A percentile compares a stretch with the other conserved stretches of the same genome.
These are phyloP conservation scores for Pseudoatta argentina DNA, from an alignment of 1,140 invertebrate genomes.

Conservation along the genomic window DNA sequence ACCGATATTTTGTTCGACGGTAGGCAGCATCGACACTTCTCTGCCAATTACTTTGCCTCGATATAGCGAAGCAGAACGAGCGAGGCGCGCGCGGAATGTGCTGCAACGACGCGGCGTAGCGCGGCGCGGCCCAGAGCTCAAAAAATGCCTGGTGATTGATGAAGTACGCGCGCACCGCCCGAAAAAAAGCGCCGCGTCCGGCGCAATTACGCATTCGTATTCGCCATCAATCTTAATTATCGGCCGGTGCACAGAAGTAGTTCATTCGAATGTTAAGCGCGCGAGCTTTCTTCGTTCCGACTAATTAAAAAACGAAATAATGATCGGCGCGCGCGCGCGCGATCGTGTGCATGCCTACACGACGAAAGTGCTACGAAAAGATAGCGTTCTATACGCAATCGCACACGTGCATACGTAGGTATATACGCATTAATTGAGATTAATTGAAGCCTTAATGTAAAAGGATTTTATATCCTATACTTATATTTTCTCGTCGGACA, in stretches of 20 bases:
- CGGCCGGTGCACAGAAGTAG: constrained; percentile 66
- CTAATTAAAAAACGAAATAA: constrained; percentile 73
- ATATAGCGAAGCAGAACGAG: constrained; percentile 51
- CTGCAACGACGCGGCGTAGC: constrained; percentile 29
- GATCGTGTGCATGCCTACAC: constrained; percentile 4
- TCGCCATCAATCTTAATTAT: constrained; percentile 77
- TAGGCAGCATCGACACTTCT: constrained; percentile 24
- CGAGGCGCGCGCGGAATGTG: constrained; percentile 66
- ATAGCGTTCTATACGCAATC: constrained; percentile 21
- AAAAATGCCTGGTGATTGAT: constrained; percentile 72
- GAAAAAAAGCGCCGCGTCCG: constrained; percentile 68
- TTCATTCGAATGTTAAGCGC: constrained; percentile 75
- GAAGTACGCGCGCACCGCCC: constrained; percentile 65
- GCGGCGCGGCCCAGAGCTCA: constrained; percentile 19
- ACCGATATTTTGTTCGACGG: constrained; percentile 18
- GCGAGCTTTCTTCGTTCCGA: constrained; percentile 66
- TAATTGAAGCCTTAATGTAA: constrained; percentile 29
- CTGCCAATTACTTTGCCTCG: constrained; percentile 33
- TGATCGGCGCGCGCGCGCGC: constrained; percentile 26
- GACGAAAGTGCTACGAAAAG: constrained; percentile 37
- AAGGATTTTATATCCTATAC: neutral
- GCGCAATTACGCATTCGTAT: constrained; percentile 76
- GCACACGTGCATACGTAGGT: neutral
- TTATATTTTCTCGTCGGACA: neutral
- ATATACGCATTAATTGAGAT: constrained; percentile 48